Conservation (phyloP, 2,888 invertebrate genomes). For the Pheosia tremula region DNA sequence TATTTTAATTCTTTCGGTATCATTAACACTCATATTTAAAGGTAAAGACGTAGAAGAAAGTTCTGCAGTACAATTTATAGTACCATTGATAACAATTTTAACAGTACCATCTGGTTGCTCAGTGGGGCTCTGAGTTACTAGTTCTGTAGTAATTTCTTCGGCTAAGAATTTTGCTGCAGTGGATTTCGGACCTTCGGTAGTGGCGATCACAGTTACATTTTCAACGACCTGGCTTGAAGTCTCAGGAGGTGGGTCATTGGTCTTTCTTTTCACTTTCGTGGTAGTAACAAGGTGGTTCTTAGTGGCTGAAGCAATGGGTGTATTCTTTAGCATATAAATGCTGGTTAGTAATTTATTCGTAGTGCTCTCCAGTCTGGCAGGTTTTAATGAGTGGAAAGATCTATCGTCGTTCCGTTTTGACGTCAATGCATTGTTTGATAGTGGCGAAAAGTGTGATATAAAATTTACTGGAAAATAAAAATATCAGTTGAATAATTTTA, state of each 20-base stretch:
- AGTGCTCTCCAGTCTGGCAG: slow-evolving; percentile 55
- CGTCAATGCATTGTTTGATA: slow-evolving; percentile 47
- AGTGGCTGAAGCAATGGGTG: slow-evolving; percentile 43
- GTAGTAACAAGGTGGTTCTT: slow-evolving; percentile 53
- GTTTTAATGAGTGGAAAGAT: slow-evolving; percentile 54
- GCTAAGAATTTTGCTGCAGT: slow-evolving; percentile 32
- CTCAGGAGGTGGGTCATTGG: slow-evolving; percentile 48
- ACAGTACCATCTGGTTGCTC: slow-evolving; percentile 68
- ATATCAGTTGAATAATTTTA: neutral
- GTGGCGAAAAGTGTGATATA: slow-evolving; percentile 22
- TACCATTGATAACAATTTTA: slow-evolving; percentile 73
- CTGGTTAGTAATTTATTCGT: slow-evolving; percentile 48
- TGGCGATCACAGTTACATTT: slow-evolving; percentile 29
- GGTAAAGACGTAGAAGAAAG: slow-evolving; percentile 71
- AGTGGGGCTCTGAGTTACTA: slow-evolving; percentile 38
- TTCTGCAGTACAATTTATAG: slow-evolving; percentile 77
- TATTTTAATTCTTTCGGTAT: slow-evolving; percentile 50
- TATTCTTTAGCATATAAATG: slow-evolving; percentile 46
- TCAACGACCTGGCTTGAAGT: slow-evolving; percentile 23
- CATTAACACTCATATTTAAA: slow-evolving; percentile 54
- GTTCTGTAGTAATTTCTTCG: slow-evolving; percentile 32
- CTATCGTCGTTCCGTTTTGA: slow-evolving; percentile 56
- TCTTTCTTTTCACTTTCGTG: slow-evolving; percentile 70
- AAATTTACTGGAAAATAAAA: slow-evolving; percentile 40
- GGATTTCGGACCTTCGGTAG: slow-evolving; percentile 32